Base-by-base conservation (phyloP, 2,888 invertebrate genomes). In the Oscheius sp. region DNA sequence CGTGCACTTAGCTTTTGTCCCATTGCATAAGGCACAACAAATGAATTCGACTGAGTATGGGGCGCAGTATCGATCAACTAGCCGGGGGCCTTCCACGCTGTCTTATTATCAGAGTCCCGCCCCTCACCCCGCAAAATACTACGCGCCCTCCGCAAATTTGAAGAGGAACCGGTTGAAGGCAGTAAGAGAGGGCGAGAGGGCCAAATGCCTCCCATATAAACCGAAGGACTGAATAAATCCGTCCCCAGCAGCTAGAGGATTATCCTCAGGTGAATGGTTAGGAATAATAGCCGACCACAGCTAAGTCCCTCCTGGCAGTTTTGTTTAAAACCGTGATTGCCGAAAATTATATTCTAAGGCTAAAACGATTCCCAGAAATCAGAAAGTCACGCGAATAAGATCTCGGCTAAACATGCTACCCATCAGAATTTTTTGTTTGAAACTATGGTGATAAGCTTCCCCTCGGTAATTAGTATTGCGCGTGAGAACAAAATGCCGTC, bases 1-100 rank as follows among this genome's bases (percentile, higher is more conserved):
- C 75, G 67, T 57, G 71, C 72, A 70, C 76, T 76, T 70, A 76
- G 64, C 71, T 73, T 73, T 64, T 76, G 76, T 42, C 76, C 76
- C 76, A 76, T 76, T 63, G 63, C 73, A 73, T 73, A 48, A 64
- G 50, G 64, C 64, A 64, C 64, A 64, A 64, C 64, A 64, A 64
- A 64, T 64, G 64, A 64, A 64, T 64, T 64, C 64, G 64, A 48
- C 64, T 64, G 48, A 50, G 64, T 48, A 50, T 64, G 50, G 64
- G 61, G 61, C 61, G 61, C 61, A 42, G 61, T 61, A 61, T 61
- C 61, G 61, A 61, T 61, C 61, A n/a, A 61, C 61, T 45, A 61
- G 61, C 61, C n/a, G n/a, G 61, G 61, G 61, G 64, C 64, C 64
- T 64, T 64, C 64, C 64, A 64, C 64, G 64, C 64, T 48, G 64